Conservation (phyloP, 2,113 vertebrate genomes). For the Formicarius rufipectus region DNA sequence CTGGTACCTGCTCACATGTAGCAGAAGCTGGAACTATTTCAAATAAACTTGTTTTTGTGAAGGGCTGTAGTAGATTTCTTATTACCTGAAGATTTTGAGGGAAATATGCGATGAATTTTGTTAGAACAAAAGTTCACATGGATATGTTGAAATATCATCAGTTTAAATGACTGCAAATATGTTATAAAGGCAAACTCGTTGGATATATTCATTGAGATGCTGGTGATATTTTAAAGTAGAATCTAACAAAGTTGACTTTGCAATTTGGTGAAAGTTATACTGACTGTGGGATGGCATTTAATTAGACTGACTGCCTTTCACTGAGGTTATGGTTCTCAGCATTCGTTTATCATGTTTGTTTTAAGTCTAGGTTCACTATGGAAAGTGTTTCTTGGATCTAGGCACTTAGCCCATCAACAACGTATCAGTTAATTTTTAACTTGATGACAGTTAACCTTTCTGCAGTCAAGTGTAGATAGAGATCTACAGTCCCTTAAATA, state of each 20-base stretch:
- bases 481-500: not conserved
- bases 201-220: not conserved
- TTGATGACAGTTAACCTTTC: not conserved
- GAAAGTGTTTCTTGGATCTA: not conserved
- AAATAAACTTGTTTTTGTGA: not conserved
- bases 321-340: not conserved
- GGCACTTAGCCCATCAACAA: not conserved
- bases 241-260: not conserved
- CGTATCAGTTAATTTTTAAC: not conserved
- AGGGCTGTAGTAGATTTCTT: not conserved
- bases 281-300: not conserved
- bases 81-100: not conserved
- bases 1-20: not conserved
- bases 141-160: not conserved
- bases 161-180: not conserved
- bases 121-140: not conserved
- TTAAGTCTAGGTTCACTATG: not conserved
- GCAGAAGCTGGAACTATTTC: not conserved
- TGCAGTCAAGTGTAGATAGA: not conserved
- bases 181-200: not conserved
- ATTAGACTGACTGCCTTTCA: not conserved
- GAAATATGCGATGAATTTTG: not conserved
- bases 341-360: not conserved
- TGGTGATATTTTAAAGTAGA: not conserved
- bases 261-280: not conserved